A percentile compares a stretch with the other conserved stretches of the same genome.
Evolutionary conservation across 2,888 invertebrate genomes (phyloP).

Genomic region (Encarsia formosa): DNA sequence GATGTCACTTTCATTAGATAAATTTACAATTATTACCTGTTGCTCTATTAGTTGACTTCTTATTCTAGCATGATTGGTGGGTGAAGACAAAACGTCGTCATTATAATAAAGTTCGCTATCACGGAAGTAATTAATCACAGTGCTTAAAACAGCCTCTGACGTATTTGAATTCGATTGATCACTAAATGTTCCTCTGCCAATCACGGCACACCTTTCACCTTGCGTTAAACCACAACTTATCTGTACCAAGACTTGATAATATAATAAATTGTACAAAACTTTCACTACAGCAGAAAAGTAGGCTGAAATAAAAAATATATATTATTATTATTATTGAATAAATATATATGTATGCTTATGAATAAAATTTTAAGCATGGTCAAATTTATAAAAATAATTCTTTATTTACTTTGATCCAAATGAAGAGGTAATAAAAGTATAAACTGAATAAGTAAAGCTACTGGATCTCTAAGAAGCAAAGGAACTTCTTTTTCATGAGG

Average conservation of each 20-base stretch:
- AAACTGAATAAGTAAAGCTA: conserved; percentile 81
- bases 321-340: neutral
- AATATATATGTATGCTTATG: neutral
- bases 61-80: conserved; percentile 20
- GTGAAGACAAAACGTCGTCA: conserved; percentile 23
- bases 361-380: neutral
- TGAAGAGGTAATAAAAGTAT: conserved; percentile 79
- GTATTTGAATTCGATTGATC: conserved; percentile 31
- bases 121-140: conserved; percentile 40
- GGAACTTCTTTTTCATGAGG: conserved; percentile 66
- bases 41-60: conserved; percentile 26
- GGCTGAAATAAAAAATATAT: conserved; percentile 57
- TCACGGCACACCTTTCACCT: conserved; percentile 55
- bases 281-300: conserved; percentile 86
- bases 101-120: conserved; percentile 38
- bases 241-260: conserved; percentile 84
- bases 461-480: conserved; percentile 80
- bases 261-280: conserved; percentile 81
- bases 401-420: conserved; percentile 72
- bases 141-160: conserved; percentile 39
- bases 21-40: conserved; percentile 14
- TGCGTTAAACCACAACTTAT: conserved; percentile 67
- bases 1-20: neutral
- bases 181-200: conserved; percentile 37
- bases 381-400: neutral